Percentiles rank a stretch among this genome's conserved stretches.
These are phyloP conservation scores for Aurelia sp. DNA, from an alignment of 30 jellyfish, hydroid and myxozoan species.

Conservation along the genomic window DNA sequence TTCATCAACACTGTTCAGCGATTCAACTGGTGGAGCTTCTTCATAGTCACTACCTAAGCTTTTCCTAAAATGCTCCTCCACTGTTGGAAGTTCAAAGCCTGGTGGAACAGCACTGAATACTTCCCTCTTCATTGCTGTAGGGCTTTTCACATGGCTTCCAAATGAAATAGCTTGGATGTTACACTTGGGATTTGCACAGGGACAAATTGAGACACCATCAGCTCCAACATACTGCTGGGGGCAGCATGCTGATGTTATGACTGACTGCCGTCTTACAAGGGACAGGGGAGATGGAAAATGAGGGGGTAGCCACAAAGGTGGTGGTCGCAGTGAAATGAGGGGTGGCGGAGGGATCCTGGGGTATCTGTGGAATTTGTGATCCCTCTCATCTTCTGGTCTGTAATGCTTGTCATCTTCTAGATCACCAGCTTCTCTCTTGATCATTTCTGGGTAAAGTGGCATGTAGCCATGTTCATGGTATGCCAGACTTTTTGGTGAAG, in stretches of 20 bases:
- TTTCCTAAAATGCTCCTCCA: constrained; percentile 94
- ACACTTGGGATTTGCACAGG: constrained; percentile 76
- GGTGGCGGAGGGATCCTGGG: constrained; percentile 82
- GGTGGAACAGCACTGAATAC: constrained; percentile 76
- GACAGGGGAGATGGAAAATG: constrained; percentile 70
- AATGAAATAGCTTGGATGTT: constrained; percentile 58
- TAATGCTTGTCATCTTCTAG: constrained; percentile 29
- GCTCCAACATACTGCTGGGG: constrained; percentile 57
- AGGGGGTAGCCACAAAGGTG: constrained; percentile 66
- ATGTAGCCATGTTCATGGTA: constrained; percentile 31
- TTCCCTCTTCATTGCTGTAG: constrained; percentile 49
- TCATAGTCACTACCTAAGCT: constrained; percentile 91
- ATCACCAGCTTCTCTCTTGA: constrained; percentile 39
- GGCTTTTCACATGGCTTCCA: constrained; percentile 44
- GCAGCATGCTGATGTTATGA: constrained; percentile 76
- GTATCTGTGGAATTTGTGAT: constrained; percentile 50
- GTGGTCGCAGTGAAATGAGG: constrained; percentile 64
- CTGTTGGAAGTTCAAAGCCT: constrained; percentile 95
- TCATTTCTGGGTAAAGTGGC: constrained; percentile 45
- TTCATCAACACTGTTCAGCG: constrained; percentile 95
- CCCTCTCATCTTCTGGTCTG: constrained; percentile 48
- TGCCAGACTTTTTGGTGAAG: constrained; percentile 25
- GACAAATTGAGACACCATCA: constrained; percentile 65
- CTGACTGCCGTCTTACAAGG: constrained; percentile 82
- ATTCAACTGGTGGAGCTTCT: constrained; percentile 63